Evolutionary conservation across 92 coral and sea anemone species (phyloP).

Genomic region (Chrysogorgia sp.): DNA sequence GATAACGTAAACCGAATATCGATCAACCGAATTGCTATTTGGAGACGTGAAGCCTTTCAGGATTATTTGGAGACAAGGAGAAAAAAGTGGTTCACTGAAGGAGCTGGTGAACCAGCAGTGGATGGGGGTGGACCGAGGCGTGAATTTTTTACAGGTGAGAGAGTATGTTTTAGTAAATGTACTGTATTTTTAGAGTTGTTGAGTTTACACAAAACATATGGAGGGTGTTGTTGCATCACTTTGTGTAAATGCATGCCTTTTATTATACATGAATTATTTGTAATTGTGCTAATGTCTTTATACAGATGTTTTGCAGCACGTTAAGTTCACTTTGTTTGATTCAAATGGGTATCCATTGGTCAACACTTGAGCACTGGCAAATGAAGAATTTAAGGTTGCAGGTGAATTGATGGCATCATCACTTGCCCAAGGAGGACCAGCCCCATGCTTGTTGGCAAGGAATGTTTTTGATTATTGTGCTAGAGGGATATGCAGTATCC

Average conservation of each 20-base stretch:
- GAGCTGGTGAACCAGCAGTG: slow-evolving; percentile 59
- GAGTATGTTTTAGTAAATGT: not conserved
- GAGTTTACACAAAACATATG: not conserved
- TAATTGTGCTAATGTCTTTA: no score
- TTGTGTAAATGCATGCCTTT: not conserved
- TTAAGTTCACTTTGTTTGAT: slow-evolving; percentile 53
- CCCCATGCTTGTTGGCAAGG: slow-evolving; percentile 37
- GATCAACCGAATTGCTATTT: slow-evolving; percentile 47
- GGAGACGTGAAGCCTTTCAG: slow-evolving; percentile 50
- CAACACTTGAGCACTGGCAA: slow-evolving; percentile 65
- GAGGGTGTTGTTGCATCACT: not conserved
- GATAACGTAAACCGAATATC: not conserved
- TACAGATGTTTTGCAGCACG: slow-evolving; percentile 48
- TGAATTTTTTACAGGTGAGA: slow-evolving; percentile 69
- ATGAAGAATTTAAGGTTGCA: slow-evolving; percentile 61
- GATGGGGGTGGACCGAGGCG: slow-evolving; percentile 70
- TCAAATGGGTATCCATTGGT: slow-evolving; percentile 63
- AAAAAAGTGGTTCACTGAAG: slow-evolving; percentile 53
- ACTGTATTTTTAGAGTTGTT: not conserved
- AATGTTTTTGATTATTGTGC: slow-evolving; percentile 53
- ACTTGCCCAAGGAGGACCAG: slow-evolving; percentile 56
- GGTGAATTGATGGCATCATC: slow-evolving; percentile 67
- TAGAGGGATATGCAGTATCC: slow-evolving; percentile 49
- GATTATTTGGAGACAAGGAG: slow-evolving; percentile 59
- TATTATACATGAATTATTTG: no score